phyloP scores from a whole-genome alignment of 2,888 invertebrate genomes.

The Drosophila incognita region DNA sequence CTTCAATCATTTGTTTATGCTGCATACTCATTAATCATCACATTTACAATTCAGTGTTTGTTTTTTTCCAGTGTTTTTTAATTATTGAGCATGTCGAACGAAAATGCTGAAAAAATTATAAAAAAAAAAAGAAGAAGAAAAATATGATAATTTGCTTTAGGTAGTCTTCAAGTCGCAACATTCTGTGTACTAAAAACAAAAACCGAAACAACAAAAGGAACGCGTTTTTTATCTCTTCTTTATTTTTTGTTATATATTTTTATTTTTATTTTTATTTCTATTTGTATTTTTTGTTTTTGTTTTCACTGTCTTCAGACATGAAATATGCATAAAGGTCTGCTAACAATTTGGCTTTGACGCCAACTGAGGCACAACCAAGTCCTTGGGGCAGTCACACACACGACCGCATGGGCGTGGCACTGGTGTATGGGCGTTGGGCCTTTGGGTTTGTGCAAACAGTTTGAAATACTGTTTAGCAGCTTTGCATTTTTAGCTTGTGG shows the following conservation, averaged over 20 bases:
- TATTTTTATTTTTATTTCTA: not conserved
- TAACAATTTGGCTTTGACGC: conserved; percentile 52
- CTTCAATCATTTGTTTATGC: not conserved
- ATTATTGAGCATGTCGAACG: not conserved
- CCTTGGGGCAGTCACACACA: conserved; percentile 34
- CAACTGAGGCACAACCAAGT: conserved; percentile 27
- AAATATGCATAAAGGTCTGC: conserved; percentile 75
- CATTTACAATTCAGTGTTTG: not conserved
- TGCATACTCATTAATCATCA: not conserved
- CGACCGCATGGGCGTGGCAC: conserved; percentile 42
- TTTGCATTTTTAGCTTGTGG: conserved; percentile 78
- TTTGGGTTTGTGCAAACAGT: conserved; percentile 56
- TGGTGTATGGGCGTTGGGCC: conserved; percentile 19
- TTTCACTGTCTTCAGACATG: conserved; percentile 59
- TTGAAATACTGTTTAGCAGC: conserved; percentile 77
- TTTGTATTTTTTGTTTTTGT: conserved; percentile 3
- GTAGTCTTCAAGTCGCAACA: not conserved
- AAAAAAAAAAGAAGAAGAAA: not conserved
- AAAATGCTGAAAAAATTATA: not conserved
- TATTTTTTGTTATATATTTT: not conserved
- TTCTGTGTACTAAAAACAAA: not conserved
- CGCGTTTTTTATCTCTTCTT: not conserved
- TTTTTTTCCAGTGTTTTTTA: not conserved
- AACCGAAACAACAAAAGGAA: not conserved
- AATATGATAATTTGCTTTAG: not conserved